phyloP scores from a whole-genome alignment of 2,797 vertebrate species.

The Danionella dracula region DNA sequence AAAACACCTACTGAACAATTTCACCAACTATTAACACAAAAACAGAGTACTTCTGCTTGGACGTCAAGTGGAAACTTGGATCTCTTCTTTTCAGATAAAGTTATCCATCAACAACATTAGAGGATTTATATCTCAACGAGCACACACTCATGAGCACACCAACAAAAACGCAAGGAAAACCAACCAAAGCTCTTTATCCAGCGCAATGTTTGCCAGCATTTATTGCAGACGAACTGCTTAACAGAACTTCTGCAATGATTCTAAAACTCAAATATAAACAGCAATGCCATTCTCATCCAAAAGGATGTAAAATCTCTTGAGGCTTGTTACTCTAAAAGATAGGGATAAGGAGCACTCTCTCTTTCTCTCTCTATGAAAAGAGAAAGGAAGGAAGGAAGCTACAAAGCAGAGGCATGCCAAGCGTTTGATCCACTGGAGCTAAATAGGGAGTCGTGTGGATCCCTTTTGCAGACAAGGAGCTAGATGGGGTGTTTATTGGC shows the following conservation, averaged over 20 bases:
- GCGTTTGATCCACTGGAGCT: slow-evolving; percentile 30
- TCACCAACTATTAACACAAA: too few relatives aligned
- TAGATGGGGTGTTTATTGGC: background rate
- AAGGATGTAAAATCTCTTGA: background rate
- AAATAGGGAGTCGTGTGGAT: slow-evolving; percentile 21
- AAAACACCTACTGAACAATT: too few relatives aligned
- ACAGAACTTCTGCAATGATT: background rate
- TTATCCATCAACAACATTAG: too few relatives aligned
- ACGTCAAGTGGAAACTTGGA: too few relatives aligned
- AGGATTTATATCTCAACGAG: too few relatives aligned
- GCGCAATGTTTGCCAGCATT: too few relatives aligned
- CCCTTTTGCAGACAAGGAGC: slow-evolving; percentile 10
- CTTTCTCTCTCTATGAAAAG: background rate
- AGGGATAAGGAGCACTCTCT: background rate
- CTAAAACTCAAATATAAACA: background rate
- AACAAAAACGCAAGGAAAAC: too few relatives aligned
- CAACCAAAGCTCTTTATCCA: too few relatives aligned
- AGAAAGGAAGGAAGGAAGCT: background rate
- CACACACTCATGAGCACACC: too few relatives aligned
- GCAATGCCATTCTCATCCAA: background rate
- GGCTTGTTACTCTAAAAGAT: background rate
- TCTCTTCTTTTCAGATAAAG: too few relatives aligned
- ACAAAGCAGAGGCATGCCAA: slow-evolving; percentile 18
- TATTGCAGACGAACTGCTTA: background rate
- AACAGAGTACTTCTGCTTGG: too few relatives aligned